Evolutionary conservation across 2,797 vertebrate genomes (phyloP).

Genomic region (Gallinago nigripennis): DNA sequence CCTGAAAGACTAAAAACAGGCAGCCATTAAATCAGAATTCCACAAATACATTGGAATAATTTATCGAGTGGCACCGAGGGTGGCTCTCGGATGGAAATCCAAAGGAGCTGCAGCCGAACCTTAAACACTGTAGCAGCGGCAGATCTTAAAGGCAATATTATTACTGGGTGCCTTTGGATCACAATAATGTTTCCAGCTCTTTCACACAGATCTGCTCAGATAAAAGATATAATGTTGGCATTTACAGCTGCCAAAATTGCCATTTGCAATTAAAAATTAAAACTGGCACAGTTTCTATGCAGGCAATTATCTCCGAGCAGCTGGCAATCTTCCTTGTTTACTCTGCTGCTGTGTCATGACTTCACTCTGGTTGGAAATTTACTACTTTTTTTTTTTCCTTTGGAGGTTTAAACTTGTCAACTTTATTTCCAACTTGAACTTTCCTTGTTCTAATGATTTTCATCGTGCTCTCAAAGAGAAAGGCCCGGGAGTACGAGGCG

Average conservation of each 20-base stretch:
- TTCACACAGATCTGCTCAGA: constrained; percentile 64
- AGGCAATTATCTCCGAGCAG: constrained; percentile 79
- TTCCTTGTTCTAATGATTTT: background rate
- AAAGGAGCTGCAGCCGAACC: constrained; percentile 1
- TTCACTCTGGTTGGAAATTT: constrained; percentile 65
- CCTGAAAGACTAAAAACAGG: background rate
- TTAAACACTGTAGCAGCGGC: background rate
- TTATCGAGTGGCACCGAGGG: background rate
- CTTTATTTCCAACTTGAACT: background rate
- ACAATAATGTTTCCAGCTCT: constrained; percentile 45
- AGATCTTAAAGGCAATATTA: constrained; percentile 6
- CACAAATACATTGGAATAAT: background rate
- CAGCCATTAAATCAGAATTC: background rate
- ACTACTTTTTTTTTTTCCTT: constrained; percentile 2
- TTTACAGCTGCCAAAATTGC: constrained; percentile 77
- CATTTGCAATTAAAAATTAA: constrained; percentile 83
- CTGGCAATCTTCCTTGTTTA: constrained; percentile 77
- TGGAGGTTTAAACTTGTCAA: constrained; percentile 40
- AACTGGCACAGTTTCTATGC: constrained; percentile 69
- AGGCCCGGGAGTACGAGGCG: background rate
- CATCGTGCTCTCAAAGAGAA: background rate
- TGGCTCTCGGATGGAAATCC: background rate
- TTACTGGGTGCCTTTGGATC: background rate
- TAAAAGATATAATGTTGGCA: constrained; percentile 62
- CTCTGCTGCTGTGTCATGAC: constrained; percentile 70